phyloP scores from a whole-genome alignment of 2,113 vertebrate genomes.

The Arvicanthis niloticus region DNA sequence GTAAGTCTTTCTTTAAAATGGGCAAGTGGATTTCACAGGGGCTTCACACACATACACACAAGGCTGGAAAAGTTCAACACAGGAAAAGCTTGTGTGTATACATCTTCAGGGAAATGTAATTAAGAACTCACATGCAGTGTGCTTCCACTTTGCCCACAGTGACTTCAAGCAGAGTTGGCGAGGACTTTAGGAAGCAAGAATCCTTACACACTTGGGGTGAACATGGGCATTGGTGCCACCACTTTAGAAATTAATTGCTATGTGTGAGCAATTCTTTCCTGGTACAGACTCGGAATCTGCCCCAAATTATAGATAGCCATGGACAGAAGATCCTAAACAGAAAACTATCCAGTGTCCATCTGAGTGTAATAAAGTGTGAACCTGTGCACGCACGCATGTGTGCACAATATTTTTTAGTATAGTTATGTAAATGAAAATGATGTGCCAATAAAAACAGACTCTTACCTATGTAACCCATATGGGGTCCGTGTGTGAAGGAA shows the following conservation, averaged over 20 bases:
- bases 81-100: neutral
- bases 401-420: neutral
- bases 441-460: neutral
- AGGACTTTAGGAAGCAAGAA: neutral
- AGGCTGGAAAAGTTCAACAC: neutral
- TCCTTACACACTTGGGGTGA: neutral
- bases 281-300: neutral
- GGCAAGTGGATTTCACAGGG: neutral
- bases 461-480: neutral
- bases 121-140: neutral
- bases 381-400: fast-evolving
- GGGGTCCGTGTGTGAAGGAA: neutral
- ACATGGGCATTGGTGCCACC: neutral
- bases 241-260: neutral
- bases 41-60: neutral
- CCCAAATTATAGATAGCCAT: neutral
- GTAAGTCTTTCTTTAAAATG: neutral
- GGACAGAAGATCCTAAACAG: neutral
- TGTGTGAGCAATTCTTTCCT: neutral
- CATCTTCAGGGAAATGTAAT: neutral
- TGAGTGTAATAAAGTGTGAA: neutral
- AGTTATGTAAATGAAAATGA: neutral
- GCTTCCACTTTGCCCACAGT: neutral
- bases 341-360: neutral
- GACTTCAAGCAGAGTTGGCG: neutral